Evolutionary conservation across 2,113 vertebrate genomes (phyloP).

Genomic region (Alligator mississippiensis): DNA sequence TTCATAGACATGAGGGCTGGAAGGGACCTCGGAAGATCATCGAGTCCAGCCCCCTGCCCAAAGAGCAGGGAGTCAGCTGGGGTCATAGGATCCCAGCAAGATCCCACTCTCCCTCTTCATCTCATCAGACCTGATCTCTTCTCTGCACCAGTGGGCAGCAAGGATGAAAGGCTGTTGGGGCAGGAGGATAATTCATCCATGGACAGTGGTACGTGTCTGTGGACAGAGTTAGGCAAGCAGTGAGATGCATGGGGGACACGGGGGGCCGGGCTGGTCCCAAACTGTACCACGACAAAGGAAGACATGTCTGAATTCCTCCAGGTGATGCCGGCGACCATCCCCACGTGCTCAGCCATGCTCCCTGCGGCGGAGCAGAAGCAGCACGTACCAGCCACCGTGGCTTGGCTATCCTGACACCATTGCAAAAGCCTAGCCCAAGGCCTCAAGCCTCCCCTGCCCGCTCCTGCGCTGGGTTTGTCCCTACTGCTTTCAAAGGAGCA

Average conservation of each 20-base stretch:
- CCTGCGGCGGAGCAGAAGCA: accelerated
- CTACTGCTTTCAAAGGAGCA: accelerated
- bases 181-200: not conserved
- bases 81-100: too few relatives aligned
- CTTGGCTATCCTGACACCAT: accelerated
- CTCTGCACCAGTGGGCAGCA: constrained; percentile 28
- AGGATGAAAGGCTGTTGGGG: not conserved
- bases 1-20: too few relatives aligned
- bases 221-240: not conserved
- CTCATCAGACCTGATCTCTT: not conserved
- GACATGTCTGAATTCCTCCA: not conserved
- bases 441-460: not conserved
- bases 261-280: not conserved
- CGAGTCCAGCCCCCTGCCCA: too few relatives aligned
- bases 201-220: not conserved
- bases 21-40: too few relatives aligned
- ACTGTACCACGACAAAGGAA: not conserved
- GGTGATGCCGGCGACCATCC: not conserved
- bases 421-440: not conserved
- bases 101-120: accelerated
- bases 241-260: not conserved
- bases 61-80: too few relatives aligned
- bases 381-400: not conserved
- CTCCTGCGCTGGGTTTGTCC: not conserved
- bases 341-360: too few relatives aligned